These are phyloP conservation scores for Chamaetylas fuelleborni DNA, from an alignment of 2,113 vertebrate species.

Conservation along the genomic window DNA sequence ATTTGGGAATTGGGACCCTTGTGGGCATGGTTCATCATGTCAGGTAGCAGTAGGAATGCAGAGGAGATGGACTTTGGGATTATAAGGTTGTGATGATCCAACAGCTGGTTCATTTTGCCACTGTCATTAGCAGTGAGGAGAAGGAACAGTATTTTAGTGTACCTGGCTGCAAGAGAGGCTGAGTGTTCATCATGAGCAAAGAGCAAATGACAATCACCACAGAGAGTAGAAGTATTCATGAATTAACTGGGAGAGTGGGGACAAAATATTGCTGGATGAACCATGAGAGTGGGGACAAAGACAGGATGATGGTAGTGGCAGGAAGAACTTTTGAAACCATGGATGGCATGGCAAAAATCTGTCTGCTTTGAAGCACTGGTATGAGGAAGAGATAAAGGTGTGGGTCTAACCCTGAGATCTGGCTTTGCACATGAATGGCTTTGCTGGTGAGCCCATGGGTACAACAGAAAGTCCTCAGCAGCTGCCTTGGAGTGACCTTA, in stretches of 20 bases:
- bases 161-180: not conserved
- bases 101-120: not conserved
- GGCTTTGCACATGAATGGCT: not conserved
- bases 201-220: not conserved
- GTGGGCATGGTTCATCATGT: not conserved
- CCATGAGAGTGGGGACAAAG: accelerated
- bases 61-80: not conserved
- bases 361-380: not conserved
- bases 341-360: not conserved
- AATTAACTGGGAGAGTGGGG: accelerated
- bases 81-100: not conserved
- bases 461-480: not conserved
- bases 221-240: not conserved
- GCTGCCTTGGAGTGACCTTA: not conserved
- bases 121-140: not conserved
- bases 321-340: not conserved
- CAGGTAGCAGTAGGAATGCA: not conserved
- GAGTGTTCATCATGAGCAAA: not conserved
- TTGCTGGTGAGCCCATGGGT: not conserved
- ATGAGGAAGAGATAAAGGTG: not conserved
- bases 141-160: not conserved
- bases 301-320: not conserved
- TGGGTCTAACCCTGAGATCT: not conserved
- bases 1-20: not conserved
- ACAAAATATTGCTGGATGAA: not conserved